Percentiles rank a stretch among this genome's conserved stretches.
These are phyloP conservation scores for Trachythela sp. DNA, from an alignment of 64 coral and sea anemone species.

Conservation along the genomic window DNA sequence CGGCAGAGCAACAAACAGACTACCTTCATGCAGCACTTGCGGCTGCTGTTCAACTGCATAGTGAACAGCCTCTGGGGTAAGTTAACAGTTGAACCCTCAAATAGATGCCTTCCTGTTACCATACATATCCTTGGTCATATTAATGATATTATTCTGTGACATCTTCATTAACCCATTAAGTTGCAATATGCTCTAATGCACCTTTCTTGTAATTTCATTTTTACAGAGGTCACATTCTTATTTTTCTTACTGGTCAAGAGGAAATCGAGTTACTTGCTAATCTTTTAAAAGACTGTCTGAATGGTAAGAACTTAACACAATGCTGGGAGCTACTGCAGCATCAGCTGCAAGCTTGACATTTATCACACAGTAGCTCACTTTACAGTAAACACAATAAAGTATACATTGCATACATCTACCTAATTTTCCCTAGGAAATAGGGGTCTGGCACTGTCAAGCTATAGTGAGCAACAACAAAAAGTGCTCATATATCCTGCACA, in stretches of 20 bases:
- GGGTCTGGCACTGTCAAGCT: too few relatives aligned
- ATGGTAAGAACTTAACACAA: neutral
- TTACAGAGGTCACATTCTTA: conserved; percentile 76
- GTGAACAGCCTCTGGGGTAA: conserved; percentile 72
- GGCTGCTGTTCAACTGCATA: conserved; percentile 79
- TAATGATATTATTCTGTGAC: too few relatives aligned
- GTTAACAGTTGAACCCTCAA: neutral
- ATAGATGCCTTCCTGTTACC: neutral
- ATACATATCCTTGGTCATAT: too few relatives aligned
- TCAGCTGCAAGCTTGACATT: too few relatives aligned
- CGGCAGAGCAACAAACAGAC: conserved; percentile 71
- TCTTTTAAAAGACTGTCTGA: conserved; percentile 57
- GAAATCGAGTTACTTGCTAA: conserved; percentile 90
- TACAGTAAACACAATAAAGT: too few relatives aligned
- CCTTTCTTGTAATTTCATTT: neutral
- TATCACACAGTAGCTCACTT: too few relatives aligned
- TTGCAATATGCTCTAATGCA: neutral
- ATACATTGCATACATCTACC: too few relatives aligned
- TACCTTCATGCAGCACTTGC: conserved; percentile 87
- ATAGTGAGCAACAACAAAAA: too few relatives aligned
- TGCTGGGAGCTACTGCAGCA: too few relatives aligned
- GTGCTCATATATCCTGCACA: too few relatives aligned
- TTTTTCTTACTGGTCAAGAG: conserved; percentile 96
- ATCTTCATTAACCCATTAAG: too few relatives aligned
- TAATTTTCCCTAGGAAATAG: too few relatives aligned